phyloP scores from a whole-genome alignment of 2,113 vertebrate genomes.

The Scalopus aquaticus region DNA sequence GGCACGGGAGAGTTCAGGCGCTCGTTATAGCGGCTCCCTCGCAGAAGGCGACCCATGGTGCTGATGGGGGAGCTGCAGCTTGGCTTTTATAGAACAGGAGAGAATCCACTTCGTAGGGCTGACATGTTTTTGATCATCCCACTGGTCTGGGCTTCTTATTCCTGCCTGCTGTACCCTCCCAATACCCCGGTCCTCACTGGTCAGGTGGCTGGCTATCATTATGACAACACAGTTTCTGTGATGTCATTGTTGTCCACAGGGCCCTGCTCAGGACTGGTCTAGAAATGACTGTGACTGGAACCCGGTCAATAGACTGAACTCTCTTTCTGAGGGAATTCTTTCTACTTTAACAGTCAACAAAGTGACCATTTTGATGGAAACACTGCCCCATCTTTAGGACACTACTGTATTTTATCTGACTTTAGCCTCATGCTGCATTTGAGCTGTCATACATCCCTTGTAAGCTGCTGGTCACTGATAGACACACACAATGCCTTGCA shows the following conservation, averaged over 20 bases:
- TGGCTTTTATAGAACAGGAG: conserved; percentile 60
- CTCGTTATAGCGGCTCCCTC: conserved; percentile 56
- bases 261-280: not conserved
- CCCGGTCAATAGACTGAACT: not conserved
- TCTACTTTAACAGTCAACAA: not conserved
- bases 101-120: not conserved
- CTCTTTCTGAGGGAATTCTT: not conserved
- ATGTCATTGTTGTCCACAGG: not conserved
- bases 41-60: conserved; percentile 80
- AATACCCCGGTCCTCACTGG: not conserved
- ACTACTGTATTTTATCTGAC: not conserved
- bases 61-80: conserved; percentile 85
- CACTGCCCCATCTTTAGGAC: not conserved
- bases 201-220: not conserved
- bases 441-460: not conserved
- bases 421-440: not conserved
- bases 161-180: accelerated
- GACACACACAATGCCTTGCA: not conserved
- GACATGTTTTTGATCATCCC: not conserved
- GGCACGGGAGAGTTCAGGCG: conserved; percentile 66
- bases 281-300: not conserved
- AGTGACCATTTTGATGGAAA: not conserved
- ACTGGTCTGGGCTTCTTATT: not conserved
- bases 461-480: not conserved
- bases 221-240: not conserved